These are phyloP conservation scores for Synergus umbraculus DNA, from an alignment of 2,888 invertebrate species.

Conservation along the genomic window DNA sequence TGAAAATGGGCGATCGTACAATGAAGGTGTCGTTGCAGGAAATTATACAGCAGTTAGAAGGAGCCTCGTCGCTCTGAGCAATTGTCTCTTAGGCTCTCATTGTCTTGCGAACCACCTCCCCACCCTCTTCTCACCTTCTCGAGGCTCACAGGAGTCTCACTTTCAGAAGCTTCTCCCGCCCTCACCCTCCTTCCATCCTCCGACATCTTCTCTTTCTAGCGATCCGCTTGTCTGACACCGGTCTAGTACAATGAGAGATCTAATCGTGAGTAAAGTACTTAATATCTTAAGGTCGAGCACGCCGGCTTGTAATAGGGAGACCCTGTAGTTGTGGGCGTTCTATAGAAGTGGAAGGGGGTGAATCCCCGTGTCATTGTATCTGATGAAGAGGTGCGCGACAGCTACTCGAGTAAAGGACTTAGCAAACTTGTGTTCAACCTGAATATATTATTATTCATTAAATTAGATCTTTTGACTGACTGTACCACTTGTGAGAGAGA, in stretches of 20 bases:
- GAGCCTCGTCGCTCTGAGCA: constrained; percentile 71
- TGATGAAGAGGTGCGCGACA: constrained; percentile 73
- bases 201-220: constrained; percentile 50
- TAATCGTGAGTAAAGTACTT: constrained; percentile 77
- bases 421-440: constrained; percentile 46
- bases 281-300: constrained; percentile 76
- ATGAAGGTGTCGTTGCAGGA: constrained; percentile 78
- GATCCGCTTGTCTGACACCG: constrained; percentile 76
- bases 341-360: constrained; percentile 51
- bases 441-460: constrained; percentile 10
- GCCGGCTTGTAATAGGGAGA: constrained; percentile 57
- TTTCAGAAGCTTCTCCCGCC: constrained; percentile 22
- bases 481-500: too few relatives aligned
- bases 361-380: constrained; percentile 65
- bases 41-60: constrained; percentile 78
- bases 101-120: constrained; percentile 24
- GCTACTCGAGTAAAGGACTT: constrained; percentile 64
- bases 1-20: constrained; percentile 73
- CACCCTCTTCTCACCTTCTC: not conserved
- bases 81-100: constrained; percentile 72
- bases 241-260: constrained; percentile 76
- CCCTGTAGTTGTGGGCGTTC: constrained; percentile 52
- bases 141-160: constrained; percentile 4
- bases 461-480: not conserved
- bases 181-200: constrained; percentile 30